Base-by-base conservation (phyloP, 1,140 invertebrate species). In the Maniola jurtina region DNA sequence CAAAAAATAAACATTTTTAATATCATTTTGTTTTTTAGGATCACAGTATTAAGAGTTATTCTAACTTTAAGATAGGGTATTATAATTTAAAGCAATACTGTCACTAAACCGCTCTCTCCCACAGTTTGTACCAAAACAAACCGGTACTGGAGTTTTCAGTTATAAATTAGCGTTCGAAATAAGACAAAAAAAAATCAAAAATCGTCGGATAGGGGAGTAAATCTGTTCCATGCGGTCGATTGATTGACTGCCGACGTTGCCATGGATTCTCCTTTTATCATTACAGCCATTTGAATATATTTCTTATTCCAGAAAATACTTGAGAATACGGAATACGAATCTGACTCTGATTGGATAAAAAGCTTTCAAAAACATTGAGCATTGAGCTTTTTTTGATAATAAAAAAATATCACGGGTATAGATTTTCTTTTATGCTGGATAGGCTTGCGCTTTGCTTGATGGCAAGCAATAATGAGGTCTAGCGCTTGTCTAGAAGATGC, bases 121-220 rank as follows among this genome's bases (percentile, higher is more conserved):
- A 47, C 13, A 25, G 45, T 11, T 58, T 52, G 34, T 35, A 35
- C 15, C 25, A 54, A 13, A 61, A 9, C 42, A 60, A 50, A 58
- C 54, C 57, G 55, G 59, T 64, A 60, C 47, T 45, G 63, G 65
- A 67, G 59, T 80, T 78, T 73, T 63, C 70, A 71, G 76, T 76
- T 74, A 79, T 73, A 83, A 81, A 81, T 84, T 83, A 82, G 77
- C 72, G 79, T 80, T 72, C 64, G 79, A 64, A 74, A 75, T 74
- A 73, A 84, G 75, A 84, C 75, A 77, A 79, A 79, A 71, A 73
- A 79, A 81, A 77, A 70, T 66, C 70, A 55, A 47, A 74, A 54
- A 52, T 48, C 38, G 36, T 6, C 14, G 10, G 15, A 16, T 25
- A 52, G 14, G 55, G 54, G 48, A 64, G 67, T 64, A 67, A 73